phyloP scores from a whole-genome alignment of 37 sponge, comb jelly and placozoan genomes.

The Crambe crambe region DNA sequence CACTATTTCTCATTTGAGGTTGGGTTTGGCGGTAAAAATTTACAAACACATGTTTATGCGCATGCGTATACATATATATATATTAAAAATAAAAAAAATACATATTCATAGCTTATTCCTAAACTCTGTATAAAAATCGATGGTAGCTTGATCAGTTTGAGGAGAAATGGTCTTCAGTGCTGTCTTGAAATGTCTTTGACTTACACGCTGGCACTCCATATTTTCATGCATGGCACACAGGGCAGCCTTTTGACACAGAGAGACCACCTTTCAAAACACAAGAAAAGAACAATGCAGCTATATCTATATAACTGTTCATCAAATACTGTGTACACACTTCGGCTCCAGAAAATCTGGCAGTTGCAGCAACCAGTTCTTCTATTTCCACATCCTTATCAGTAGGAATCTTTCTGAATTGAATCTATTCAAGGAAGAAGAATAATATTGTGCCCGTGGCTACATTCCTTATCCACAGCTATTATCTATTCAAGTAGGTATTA shows the following conservation, averaged over 20 bases:
- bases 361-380: conserved; percentile 51
- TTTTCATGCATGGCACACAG: conserved; percentile 80
- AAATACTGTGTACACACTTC: conserved; percentile 87
- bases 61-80: not conserved
- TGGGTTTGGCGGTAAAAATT: too few species aligned
- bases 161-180: conserved; percentile 68
- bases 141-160: conserved; percentile 52
- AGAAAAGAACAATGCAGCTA: too few species aligned
- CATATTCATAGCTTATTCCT: conserved; percentile 10
- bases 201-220: conserved; percentile 35
- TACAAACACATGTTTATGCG: not conserved
- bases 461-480: too few species aligned
- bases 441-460: not conserved
- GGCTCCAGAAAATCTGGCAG: conserved; percentile 88
- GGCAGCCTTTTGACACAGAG: conserved; percentile 91
- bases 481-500: too few species aligned
- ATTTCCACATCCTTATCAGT: conserved; percentile 57
- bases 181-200: conserved; percentile 51
- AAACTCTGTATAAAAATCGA: conserved; percentile 69
- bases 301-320: too few species aligned
- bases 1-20: not conserved
- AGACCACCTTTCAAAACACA: conserved; percentile 64
- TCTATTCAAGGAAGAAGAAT: conserved; percentile 28
- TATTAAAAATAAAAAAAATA: not conserved
- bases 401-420: conserved; percentile 74